Base-by-base conservation (phyloP, 2,797 vertebrate genomes). In the Gymnoscopelus braueri region DNA sequence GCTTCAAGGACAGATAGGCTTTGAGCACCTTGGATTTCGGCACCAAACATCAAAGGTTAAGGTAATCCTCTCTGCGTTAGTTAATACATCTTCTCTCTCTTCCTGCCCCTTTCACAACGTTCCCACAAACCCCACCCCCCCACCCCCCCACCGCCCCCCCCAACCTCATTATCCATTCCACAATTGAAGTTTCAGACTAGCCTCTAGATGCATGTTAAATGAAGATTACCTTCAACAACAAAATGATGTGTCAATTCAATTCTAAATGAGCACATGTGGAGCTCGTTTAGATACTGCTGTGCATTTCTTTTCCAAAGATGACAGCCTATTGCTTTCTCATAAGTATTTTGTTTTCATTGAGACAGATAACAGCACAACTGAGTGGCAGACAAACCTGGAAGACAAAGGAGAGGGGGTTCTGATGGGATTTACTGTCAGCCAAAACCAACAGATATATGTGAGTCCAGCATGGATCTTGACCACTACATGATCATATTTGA, bases 1-100 rank as follows among this genome's bases (percentile, higher is more conserved):
- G 79, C 79, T 86, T 90, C 81, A 91, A 91, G 89, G 88, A 89
- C 91, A 88, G 84, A 87, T 72, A 51, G 82, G 62, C 82, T 90
- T 75, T 74, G 84, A 88, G 84, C 84, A 89, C 82, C 82, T 78
- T 79, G 79, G 81, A 83, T 90, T 89, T 87, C 75, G 75, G 85
- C 70, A 84, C 67, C 69, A 72, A 83, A 91, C 89, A 92, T 91
- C 90, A 93, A 93, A 92, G 87, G 82, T 82, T 77, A 74, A 83
- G 86, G 80, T 85, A 85, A 93, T 78, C 82, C 82, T 1, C 5
- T 69, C 72, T 26, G 79, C 81, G 79, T 90, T 86, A 85, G 77
- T 85, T 85, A 86, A 87, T 85, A 74, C 69, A 64, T 74, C 53
- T 70, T 68, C 56, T 60, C 67, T 69, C 72, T 49, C 72, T 51